These are phyloP conservation scores for Selenia dentaria DNA, from an alignment of 2,888 invertebrate species.

Conservation along the genomic window DNA sequence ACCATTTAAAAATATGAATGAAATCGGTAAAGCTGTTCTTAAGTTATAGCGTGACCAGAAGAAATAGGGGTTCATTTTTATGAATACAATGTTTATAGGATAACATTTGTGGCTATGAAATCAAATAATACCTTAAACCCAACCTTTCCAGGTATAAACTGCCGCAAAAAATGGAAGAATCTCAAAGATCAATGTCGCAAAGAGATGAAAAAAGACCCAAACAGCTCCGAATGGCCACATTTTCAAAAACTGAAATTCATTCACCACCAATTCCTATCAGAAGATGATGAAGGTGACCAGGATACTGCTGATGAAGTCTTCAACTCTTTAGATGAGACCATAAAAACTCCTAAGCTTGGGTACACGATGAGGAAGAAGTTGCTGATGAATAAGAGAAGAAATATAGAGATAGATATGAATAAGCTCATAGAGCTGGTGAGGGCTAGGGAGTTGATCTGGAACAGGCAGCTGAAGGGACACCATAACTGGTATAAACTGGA, in stretches of 20 bases:
- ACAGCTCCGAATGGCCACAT: slow-evolving; percentile 75
- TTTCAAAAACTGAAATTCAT: slow-evolving; percentile 72
- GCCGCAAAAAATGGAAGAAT: slow-evolving; percentile 80
- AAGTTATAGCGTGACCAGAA: no score
- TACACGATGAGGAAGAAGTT: slow-evolving; percentile 75
- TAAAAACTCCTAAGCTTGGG: slow-evolving; percentile 72
- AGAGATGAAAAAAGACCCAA: slow-evolving; percentile 74
- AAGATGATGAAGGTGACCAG: slow-evolving; percentile 71
- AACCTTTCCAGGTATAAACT: slow-evolving; percentile 67
- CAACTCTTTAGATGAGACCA: slow-evolving; percentile 67
- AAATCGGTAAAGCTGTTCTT: no score
- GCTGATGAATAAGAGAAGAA: slow-evolving; percentile 70
- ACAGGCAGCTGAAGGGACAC: slow-evolving; percentile 73
- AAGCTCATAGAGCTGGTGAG: slow-evolving; percentile 71
- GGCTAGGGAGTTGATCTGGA: slow-evolving; percentile 73
- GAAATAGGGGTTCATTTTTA: no score
- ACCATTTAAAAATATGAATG: no score
- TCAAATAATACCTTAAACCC: no score
- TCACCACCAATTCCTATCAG: slow-evolving; percentile 71
- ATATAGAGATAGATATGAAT: slow-evolving; percentile 73
- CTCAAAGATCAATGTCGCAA: slow-evolving; percentile 79
- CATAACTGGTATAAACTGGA: slow-evolving; percentile 80
- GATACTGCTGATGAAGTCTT: slow-evolving; percentile 70
- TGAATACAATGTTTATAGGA: no score
- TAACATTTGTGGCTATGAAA: no score